Evolutionary conservation across 2,113 vertebrate species (phyloP).

Genomic region (Lipophrys pholis): DNA sequence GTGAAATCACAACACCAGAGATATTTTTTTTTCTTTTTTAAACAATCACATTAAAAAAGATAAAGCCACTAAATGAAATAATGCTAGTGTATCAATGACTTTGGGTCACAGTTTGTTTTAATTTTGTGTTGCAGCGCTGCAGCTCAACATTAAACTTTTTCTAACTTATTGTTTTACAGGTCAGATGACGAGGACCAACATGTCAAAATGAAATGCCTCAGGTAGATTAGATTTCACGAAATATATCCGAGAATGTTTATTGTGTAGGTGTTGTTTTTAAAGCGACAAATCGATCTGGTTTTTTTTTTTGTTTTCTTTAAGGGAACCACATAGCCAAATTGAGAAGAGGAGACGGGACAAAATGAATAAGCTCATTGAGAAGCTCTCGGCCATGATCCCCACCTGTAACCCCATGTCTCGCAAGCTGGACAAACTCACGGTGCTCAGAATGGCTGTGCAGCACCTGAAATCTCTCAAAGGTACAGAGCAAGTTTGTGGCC

Average conservation of each 20-base stretch:
- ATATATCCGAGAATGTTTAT: too few relatives aligned
- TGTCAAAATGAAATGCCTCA: constrained; percentile 90
- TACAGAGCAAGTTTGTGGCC: constrained; percentile 36
- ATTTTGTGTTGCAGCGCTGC: neutral
- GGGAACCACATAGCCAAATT: constrained; percentile 95
- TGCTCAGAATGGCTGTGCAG: constrained; percentile 92
- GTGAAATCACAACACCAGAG: neutral
- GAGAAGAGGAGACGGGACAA: constrained; percentile 94
- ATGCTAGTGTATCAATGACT: too few relatives aligned
- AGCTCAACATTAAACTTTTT: neutral
- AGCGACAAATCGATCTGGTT: neutral
- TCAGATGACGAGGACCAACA: constrained; percentile 88
- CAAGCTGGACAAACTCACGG: constrained; percentile 94
- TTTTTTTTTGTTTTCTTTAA: constrained; percentile 52
- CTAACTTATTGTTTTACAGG: constrained; percentile 74
- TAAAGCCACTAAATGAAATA: too few relatives aligned
- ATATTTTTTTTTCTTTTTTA: too few relatives aligned
- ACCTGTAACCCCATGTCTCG: constrained; percentile 89
- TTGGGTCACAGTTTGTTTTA: too few relatives aligned
- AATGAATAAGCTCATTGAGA: constrained; percentile 94
- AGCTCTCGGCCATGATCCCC: constrained; percentile 93
- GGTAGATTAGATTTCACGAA: constrained; percentile 71
- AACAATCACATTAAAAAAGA: too few relatives aligned
- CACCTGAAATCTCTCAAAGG: constrained; percentile 93
- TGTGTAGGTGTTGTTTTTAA: too few relatives aligned